Evolutionary conservation across 2,113 vertebrate genomes (phyloP).

Genomic region (Motacilla alba): DNA sequence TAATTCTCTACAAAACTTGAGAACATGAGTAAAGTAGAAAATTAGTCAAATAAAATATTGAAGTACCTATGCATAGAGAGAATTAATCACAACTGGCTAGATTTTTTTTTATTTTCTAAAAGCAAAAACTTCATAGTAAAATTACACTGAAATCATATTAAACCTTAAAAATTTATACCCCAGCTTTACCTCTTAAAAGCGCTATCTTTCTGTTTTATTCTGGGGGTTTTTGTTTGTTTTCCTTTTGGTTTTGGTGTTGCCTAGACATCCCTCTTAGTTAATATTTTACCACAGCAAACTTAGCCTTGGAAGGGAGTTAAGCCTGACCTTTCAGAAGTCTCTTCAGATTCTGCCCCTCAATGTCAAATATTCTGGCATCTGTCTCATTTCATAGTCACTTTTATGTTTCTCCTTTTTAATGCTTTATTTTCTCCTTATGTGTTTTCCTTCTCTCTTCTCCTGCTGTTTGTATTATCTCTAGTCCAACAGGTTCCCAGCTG

Average conservation of each 20-base stretch:
- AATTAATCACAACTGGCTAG: neutral
- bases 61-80: neutral
- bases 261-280: constrained; percentile 21
- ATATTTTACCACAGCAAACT: constrained; percentile 24
- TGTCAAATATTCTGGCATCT: constrained; percentile 50
- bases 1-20: neutral
- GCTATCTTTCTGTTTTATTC: neutral
- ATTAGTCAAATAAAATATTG: neutral
- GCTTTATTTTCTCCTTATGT: neutral
- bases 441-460: constrained; percentile 54
- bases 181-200: neutral
- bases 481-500: constrained; percentile 58
- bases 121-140: neutral
- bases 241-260: neutral
- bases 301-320: constrained; percentile 20
- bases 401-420: constrained; percentile 62
- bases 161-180: neutral
- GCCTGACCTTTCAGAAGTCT: constrained; percentile 35
- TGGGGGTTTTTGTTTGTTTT: neutral
- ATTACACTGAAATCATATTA: neutral
- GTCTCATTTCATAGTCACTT: constrained; percentile 56
- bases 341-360: constrained; percentile 47
- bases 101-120: neutral
- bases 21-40: neutral
- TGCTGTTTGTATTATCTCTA: constrained; percentile 63